Conservation (phyloP, 1,140 invertebrate genomes). For the Ridgeia piscesae region DNA sequence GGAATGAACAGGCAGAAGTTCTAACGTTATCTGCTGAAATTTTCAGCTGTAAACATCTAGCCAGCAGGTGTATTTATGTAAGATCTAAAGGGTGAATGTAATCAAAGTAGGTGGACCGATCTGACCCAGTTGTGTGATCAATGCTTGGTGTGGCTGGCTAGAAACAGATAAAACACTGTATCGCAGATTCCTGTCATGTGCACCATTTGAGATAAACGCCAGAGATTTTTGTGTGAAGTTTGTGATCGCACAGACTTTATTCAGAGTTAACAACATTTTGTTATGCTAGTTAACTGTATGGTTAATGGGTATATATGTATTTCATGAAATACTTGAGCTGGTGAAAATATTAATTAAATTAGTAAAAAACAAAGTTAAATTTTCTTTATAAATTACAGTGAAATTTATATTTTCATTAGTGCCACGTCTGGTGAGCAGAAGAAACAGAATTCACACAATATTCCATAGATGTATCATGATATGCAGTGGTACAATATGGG, state of each 20-base stretch:
- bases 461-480: too few species aligned
- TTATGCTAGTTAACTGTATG: too few species aligned
- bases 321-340: too few species aligned
- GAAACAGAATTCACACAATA: too few species aligned
- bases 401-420: too few species aligned
- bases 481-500: too few species aligned
- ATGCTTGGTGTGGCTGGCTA: neutral
- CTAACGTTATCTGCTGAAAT: neutral
- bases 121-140: neutral
- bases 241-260: neutral
- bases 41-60: neutral
- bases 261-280: neutral
- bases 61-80: neutral
- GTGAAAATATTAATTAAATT: neutral
- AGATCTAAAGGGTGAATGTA: neutral
- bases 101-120: neutral
- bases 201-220: neutral
- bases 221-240: neutral
- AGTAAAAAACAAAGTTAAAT: neutral
- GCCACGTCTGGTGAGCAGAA: too few species aligned
- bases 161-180: neutral
- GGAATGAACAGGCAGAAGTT: neutral
- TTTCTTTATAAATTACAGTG: too few species aligned
- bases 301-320: too few species aligned
- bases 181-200: neutral